phyloP scores from a whole-genome alignment of 2,113 vertebrate genomes.

The Atlantisia rogersi region DNA sequence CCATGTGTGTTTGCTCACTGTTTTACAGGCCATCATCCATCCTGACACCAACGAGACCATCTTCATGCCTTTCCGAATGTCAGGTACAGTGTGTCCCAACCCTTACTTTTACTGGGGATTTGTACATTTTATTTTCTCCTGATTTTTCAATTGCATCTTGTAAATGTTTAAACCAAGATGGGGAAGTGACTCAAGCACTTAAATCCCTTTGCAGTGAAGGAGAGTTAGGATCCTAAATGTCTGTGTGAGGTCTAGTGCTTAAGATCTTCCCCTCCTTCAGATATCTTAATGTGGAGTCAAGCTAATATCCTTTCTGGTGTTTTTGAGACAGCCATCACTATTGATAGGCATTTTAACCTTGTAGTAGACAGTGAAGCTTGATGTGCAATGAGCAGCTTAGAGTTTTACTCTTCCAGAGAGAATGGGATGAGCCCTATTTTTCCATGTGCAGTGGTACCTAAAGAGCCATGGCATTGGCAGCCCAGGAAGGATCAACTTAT shows the following conservation, averaged over 20 bases:
- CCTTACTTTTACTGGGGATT: accelerated
- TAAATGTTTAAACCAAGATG: accelerated
- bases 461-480: neutral
- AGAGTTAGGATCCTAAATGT: neutral
- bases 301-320: neutral
- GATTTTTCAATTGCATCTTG: accelerated
- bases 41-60: constrained; percentile 95
- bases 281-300: neutral
- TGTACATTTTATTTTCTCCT: accelerated
- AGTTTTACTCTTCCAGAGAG: neutral
- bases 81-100: constrained; percentile 77
- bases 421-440: neutral
- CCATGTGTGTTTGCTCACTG: neutral
- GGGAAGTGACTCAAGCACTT: neutral
- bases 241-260: accelerated
- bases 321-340: neutral
- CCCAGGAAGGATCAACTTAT: neutral
- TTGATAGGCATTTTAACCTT: neutral
- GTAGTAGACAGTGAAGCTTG: neutral
- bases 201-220: neutral
- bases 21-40: constrained; percentile 90
- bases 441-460: accelerated
- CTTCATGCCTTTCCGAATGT: constrained; percentile 97
- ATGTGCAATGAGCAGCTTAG: neutral
- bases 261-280: neutral